Conservation (phyloP, 2,113 vertebrate genomes). For the Piaya cayana region DNA sequence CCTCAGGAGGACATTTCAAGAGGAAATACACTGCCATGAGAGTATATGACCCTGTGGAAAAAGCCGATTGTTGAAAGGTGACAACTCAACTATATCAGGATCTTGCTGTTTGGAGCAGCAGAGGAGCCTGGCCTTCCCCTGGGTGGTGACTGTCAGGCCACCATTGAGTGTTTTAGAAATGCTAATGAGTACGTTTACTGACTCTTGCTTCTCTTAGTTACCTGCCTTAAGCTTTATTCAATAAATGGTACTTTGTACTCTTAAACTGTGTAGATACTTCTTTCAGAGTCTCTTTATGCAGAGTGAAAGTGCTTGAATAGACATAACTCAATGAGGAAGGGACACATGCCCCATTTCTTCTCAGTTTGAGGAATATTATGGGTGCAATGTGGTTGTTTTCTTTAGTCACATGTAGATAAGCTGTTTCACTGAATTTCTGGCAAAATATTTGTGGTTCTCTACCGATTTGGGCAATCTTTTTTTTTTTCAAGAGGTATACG, state of each 20-base stretch:
- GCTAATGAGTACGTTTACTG: background rate
- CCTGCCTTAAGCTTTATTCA: background rate
- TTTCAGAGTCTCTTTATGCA: background rate
- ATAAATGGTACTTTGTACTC: background rate
- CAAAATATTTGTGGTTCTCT: background rate
- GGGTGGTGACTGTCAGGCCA: background rate
- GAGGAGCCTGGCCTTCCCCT: background rate
- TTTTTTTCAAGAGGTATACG: background rate
- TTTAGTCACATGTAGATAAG: background rate
- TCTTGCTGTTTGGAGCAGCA: background rate
- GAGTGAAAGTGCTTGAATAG: background rate
- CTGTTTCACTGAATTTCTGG: background rate
- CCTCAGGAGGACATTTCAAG: background rate
- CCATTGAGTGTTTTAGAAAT: background rate
- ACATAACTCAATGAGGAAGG: background rate
- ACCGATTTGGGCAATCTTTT: background rate
- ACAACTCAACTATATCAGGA: background rate
- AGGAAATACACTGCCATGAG: background rate
- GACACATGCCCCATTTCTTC: background rate
- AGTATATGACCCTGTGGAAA: background rate
- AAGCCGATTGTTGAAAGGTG: background rate
- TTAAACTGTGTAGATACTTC: background rate
- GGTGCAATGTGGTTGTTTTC: background rate
- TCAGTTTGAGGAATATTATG: background rate
- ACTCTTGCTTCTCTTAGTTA: background rate